Percentiles rank a stretch among this genome's conserved stretches.
Conservation (phyloP, 2,113 vertebrate genomes). For the Camarhynchus parvulus region DNA sequence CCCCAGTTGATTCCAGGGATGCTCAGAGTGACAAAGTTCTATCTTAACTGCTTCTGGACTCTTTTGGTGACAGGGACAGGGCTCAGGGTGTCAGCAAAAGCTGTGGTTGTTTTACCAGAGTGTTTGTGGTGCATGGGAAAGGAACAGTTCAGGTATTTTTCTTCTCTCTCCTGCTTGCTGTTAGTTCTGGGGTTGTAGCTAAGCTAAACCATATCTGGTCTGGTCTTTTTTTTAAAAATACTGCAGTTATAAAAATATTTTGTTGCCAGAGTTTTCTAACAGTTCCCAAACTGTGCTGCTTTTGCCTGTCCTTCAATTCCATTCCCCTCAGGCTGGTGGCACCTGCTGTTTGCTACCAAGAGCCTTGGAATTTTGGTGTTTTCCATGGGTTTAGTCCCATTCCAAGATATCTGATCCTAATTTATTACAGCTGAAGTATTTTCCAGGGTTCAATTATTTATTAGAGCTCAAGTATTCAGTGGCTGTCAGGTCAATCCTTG, state of each 20-base stretch:
- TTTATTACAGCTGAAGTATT: neutral
- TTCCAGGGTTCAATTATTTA: neutral
- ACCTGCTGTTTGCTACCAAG: neutral
- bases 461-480: neutral
- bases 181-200: neutral
- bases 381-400: neutral
- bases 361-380: neutral
- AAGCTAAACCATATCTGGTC: fast-evolving
- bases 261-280: neutral
- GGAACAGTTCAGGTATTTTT: neutral
- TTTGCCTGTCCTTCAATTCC: neutral
- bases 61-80: neutral
- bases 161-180: neutral
- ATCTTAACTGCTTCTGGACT: neutral
- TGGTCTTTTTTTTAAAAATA: neutral
- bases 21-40: neutral
- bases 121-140: neutral
- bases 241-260: neutral
- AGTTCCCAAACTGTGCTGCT: neutral
- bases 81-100: neutral
- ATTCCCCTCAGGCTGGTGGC: neutral
- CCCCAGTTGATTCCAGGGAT: neutral
- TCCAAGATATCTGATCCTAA: neutral
- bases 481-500: neutral
- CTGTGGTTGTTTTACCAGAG: neutral